Evolutionary conservation across 2,797 vertebrate species (phyloP).

Genomic region (Sylvia borin): DNA sequence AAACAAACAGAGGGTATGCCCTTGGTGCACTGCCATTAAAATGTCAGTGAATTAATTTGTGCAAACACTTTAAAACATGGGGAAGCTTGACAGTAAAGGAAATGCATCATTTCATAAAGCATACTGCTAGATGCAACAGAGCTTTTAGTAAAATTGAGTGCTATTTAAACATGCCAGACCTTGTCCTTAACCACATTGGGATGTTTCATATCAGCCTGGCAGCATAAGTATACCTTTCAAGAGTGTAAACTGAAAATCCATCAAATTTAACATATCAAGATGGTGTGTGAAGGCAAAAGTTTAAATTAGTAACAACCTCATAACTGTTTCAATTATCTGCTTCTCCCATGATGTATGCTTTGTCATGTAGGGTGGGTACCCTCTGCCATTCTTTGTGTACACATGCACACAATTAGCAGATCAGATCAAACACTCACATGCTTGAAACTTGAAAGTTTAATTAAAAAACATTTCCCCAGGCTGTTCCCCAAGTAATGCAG

Average conservation of each 20-base stretch:
- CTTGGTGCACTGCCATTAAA: not conserved
- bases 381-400: not conserved
- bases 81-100: not conserved
- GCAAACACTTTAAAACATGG: not conserved
- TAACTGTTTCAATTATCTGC: not conserved
- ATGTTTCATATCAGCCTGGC: not conserved
- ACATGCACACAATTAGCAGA: not conserved
- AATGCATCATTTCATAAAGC: constrained; percentile 13
- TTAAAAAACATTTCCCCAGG: not conserved
- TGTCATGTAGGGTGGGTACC: not conserved
- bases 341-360: not conserved
- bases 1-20: not conserved
- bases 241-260: constrained; percentile 29
- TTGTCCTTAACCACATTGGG: not conserved
- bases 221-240: constrained; percentile 5
- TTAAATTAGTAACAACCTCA: constrained; percentile 5
- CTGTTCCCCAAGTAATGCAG: not conserved
- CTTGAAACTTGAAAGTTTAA: constrained; percentile 12
- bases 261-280: not conserved
- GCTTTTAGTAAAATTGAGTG: constrained; percentile 25
- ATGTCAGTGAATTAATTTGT: constrained; percentile 25
- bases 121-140: not conserved
- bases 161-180: constrained; percentile 30
- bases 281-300: not conserved
- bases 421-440: not conserved